These are phyloP conservation scores for Corella eumyota DNA, from an alignment of 23 tunicate species.

Conservation along the genomic window DNA sequence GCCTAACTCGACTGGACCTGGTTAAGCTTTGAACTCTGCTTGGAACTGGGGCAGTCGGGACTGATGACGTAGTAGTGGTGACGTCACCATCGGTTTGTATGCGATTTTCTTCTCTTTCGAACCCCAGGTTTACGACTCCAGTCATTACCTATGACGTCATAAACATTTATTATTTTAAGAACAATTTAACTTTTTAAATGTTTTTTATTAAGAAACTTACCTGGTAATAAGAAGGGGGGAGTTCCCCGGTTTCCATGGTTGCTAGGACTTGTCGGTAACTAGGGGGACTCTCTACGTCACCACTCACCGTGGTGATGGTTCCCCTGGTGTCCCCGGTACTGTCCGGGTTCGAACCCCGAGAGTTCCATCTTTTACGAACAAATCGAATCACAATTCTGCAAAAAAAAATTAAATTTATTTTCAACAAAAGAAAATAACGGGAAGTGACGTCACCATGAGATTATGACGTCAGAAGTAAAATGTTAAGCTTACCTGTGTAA, in stretches of 20 bases:
- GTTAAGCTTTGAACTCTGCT: neutral
- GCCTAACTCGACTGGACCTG: neutral
- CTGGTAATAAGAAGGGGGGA: slow-evolving; percentile 21
- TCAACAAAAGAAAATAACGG: too few species aligned
- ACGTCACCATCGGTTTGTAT: neutral
- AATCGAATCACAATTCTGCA: slow-evolving; percentile 6
- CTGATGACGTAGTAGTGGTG: neutral
- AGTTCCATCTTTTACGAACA: slow-evolving; percentile 15
- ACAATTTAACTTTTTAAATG: neutral
- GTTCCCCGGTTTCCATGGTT: slow-evolving; percentile 15
- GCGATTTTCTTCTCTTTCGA: neutral
- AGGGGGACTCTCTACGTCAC: slow-evolving; percentile 25
- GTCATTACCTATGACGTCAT: slow-evolving; percentile 5
- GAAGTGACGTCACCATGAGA: too few species aligned
- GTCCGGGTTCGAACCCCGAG: neutral
- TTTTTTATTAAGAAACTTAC: slow-evolving; percentile 3
- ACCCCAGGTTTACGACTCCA: slow-evolving; percentile 28
- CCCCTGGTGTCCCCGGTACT: neutral
- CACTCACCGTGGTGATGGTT: slow-evolving; percentile 10
- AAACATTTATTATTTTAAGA: neutral
- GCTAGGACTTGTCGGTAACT: slow-evolving; percentile 28
- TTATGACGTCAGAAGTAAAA: too few species aligned
- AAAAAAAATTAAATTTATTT: too few species aligned
- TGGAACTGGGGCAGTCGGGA: neutral
- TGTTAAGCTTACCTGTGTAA: too few species aligned